Base-by-base conservation (phyloP, 2,113 vertebrate genomes). In the Cricetomys ansorgei region DNA sequence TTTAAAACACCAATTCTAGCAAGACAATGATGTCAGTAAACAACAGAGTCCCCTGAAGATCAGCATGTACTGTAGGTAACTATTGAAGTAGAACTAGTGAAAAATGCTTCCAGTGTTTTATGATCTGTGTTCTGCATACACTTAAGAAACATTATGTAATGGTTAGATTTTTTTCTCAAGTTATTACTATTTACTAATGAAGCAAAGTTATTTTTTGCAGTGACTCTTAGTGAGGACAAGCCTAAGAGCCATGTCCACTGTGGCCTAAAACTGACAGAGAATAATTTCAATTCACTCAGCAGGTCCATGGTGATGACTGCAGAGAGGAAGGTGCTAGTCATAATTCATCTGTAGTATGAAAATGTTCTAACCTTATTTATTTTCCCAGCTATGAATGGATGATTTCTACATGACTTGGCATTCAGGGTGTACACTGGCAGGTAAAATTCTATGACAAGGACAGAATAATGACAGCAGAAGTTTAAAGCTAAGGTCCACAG, bases 221-320 rank as follows among this genome's bases (percentile, higher is more conserved):
- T 83, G 80, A 96, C n/a, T 94, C 92, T 81, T 87, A 84, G 37
- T 59, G 45, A 70, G 67, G 17, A 40, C 55, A 92, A 91, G 37
- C 37, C 43, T 45, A 72, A 85, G 67, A 57, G 43, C 48, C 53
- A 69, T 80, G 86, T 83, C 62, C 91, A 3, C n/a, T 94, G 0
- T 55, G 81, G 4, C 73, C 87, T 95, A 89, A 97, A 96, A 85
- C 29, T 72, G 93, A 70, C 50, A 76, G 53, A 97, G 75, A 95
- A 85, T 94, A 96, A 97, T 97, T 96, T 86, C 65, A 80, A 79
- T 98, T 86, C 89, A 77, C 89, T 96, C 94, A 92, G 86, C 45
- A 72, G 57, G 72, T 95, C 53, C 92, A 31, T 53, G 31, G 37
- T 94, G 43, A 80, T 19, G 27, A 94, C 16, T 67, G 4, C 40